Evolutionary conservation across 1,140 invertebrate species (phyloP).

Genomic region (Penaeus chinensis): DNA sequence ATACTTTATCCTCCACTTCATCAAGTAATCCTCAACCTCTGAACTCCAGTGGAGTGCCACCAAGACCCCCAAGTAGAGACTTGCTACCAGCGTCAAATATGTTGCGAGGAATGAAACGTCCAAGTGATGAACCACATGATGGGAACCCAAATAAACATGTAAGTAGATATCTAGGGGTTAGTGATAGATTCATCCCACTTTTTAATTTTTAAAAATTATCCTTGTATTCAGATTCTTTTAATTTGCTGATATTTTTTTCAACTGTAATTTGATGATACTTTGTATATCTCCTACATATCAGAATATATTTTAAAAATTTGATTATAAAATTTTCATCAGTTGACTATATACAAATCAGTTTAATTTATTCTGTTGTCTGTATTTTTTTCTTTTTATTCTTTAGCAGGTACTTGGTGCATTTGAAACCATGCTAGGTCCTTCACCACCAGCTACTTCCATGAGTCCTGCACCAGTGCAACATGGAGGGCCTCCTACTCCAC

Average conservation of each 20-base stretch:
- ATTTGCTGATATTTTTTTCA: too few species aligned
- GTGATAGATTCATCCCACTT: not conserved
- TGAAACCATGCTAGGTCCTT: slow-evolving; percentile 57
- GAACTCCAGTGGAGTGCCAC: slow-evolving; percentile 16
- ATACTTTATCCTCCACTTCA: slow-evolving; percentile 34
- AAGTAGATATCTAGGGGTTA: not conserved
- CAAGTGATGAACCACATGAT: slow-evolving; percentile 62
- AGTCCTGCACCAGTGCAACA: slow-evolving; percentile 52
- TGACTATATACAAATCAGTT: too few species aligned
- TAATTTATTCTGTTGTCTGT: not conserved
- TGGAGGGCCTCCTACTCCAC: slow-evolving; percentile 51
- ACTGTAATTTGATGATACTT: too few species aligned
- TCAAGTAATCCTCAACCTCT: slow-evolving; percentile 46
- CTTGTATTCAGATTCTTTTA: not conserved
- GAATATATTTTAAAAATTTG: too few species aligned
- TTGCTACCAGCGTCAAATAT: slow-evolving; percentile 38
- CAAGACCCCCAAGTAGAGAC: slow-evolving; percentile 46
- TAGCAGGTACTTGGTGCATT: slow-evolving; percentile 56
- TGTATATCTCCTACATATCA: too few species aligned
- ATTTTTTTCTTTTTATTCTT: not conserved
- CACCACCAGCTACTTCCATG: slow-evolving; percentile 59
- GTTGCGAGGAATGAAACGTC: slow-evolving; percentile 55
- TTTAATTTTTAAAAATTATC: not conserved
- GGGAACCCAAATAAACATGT: slow-evolving; percentile 63
- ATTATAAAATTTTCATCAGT: too few species aligned